phyloP scores from a whole-genome alignment of 2,888 invertebrate species.

The Cataglyphis albicans region DNA sequence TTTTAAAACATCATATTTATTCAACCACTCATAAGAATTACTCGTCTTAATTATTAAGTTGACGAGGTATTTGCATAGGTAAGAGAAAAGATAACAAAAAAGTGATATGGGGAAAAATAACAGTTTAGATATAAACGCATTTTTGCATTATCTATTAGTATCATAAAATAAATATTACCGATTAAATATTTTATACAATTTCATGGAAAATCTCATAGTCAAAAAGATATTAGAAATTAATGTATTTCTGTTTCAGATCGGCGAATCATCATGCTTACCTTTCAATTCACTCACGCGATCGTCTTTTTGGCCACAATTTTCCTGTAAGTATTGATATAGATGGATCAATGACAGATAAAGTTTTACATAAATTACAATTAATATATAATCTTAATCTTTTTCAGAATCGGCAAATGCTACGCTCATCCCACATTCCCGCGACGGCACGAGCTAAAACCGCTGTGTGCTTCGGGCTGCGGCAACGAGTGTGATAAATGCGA shows the following conservation, averaged over 20 bases:
- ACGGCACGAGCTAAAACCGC: conserved; percentile 65
- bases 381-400: not conserved
- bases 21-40: not conserved
- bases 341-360: not conserved
- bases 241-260: conserved; percentile 68
- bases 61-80: not conserved
- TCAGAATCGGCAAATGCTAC: conserved; percentile 69
- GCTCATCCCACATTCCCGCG: conserved; percentile 76
- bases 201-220: not conserved
- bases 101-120: not conserved
- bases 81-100: not conserved
- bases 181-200: not conserved
- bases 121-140: not conserved
- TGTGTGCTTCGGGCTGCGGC: conserved; percentile 76
- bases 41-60: not conserved
- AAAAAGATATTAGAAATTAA: not conserved
- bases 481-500: conserved; percentile 76
- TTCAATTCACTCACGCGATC: conserved; percentile 66
- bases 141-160: no score
- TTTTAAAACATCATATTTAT: not conserved
- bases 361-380: not conserved
- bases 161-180: not conserved
- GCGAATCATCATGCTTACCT: conserved; percentile 69
- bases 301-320: conserved; percentile 69
- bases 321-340: conserved; percentile 71